Evolutionary conservation across 2,797 vertebrate genomes (phyloP).

Genomic region (Distichodus sexfasciatus): DNA sequence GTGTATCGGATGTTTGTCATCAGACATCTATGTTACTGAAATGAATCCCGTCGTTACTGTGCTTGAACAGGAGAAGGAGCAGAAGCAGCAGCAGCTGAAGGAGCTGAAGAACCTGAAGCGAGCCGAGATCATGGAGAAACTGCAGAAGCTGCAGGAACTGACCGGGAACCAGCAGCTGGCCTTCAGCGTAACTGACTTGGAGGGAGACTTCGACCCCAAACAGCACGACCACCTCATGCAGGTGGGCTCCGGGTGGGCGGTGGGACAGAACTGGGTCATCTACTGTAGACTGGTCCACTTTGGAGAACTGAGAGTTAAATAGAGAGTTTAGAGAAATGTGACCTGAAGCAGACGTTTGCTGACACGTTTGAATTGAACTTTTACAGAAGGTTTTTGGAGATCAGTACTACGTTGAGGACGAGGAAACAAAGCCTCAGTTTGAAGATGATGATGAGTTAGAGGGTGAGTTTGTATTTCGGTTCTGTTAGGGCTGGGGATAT

Average conservation of each 20-base stretch:
- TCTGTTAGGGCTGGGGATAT: too few relatives aligned
- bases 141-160: slow-evolving; percentile 79
- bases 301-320: too few relatives aligned
- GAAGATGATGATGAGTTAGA: slow-evolving; percentile 75
- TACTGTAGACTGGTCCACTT: too few relatives aligned
- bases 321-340: too few relatives aligned
- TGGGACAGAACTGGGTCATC: neutral
- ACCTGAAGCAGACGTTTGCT: too few relatives aligned
- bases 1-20: too few relatives aligned
- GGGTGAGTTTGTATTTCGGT: slow-evolving; percentile 67
- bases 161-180: slow-evolving; percentile 77
- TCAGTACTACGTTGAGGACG: slow-evolving; percentile 77
- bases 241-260: slow-evolving; percentile 57
- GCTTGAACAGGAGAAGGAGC: slow-evolving; percentile 77
- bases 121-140: slow-evolving; percentile 81
- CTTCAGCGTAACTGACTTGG: slow-evolving; percentile 74
- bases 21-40: too few relatives aligned
- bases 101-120: slow-evolving; percentile 91
- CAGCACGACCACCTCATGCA: slow-evolving; percentile 87
- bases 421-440: slow-evolving; percentile 87
- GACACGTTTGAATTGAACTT: too few relatives aligned
- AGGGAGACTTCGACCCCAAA: slow-evolving; percentile 82
- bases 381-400: slow-evolving; percentile 82
- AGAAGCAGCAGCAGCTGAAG: slow-evolving; percentile 86
- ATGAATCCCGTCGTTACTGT: neutral